A percentile compares a stretch with the other conserved stretches of the same genome.
These are phyloP conservation scores for Andrena praecox DNA, from an alignment of 2,888 invertebrate genomes.

Conservation along the genomic window DNA sequence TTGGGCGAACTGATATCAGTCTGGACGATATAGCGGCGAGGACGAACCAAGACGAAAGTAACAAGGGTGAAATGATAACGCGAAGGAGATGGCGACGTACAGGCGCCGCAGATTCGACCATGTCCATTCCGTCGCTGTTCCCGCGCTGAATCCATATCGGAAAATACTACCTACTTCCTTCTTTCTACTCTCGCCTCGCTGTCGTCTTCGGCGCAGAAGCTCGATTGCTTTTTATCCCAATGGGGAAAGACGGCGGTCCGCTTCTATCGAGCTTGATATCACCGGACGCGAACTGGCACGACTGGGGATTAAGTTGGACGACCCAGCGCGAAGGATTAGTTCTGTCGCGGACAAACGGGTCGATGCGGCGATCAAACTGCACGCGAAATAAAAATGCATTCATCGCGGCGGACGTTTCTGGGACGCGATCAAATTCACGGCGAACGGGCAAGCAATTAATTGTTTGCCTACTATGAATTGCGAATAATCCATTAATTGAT, in stretches of 20 bases:
- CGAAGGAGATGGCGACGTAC: constrained; percentile 50
- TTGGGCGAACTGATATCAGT: constrained; percentile 21
- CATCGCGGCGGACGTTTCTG: not conserved
- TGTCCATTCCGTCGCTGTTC: not conserved
- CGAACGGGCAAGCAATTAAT: not conserved
- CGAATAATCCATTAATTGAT: too few species aligned
- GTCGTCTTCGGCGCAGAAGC: not conserved
- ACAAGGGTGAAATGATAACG: constrained; percentile 29
- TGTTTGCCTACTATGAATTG: too few species aligned
- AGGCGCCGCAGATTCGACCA: constrained; percentile 51
- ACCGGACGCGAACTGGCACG: not conserved
- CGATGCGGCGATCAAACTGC: not conserved
- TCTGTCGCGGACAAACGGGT: not conserved
- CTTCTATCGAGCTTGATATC: not conserved
- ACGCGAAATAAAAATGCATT: constrained; percentile 18
- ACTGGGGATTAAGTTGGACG: too few species aligned
- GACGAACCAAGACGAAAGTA: not conserved
- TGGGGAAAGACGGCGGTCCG: too few species aligned
- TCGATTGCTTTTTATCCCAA: not conserved
- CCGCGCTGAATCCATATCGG: constrained; percentile 59
- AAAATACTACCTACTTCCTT: constrained; percentile 14
- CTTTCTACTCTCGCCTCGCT: not conserved
- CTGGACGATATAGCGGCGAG: constrained; percentile 21
- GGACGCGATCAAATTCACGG: not conserved
- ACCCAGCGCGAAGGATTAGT: not conserved